Evolutionary conservation across 1,140 invertebrate genomes (phyloP), one percentile per base, ranked within the genome.

Genomic region (Gonioctena quinquepunctata): DNA sequence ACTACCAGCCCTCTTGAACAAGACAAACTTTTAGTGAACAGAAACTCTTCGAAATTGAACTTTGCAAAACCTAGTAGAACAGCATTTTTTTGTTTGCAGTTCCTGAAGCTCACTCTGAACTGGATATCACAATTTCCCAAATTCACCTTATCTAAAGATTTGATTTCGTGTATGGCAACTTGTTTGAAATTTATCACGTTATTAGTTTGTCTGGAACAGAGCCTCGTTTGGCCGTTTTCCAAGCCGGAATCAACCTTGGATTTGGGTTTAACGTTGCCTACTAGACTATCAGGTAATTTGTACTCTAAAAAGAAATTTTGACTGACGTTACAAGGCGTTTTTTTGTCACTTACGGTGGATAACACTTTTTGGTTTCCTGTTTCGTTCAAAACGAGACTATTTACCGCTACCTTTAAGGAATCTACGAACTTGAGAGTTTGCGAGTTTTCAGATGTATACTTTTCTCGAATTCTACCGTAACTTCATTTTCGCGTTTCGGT

Each of bases 281-380:
- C 63, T 61, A 78, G 71, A 66, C 61, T 56, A 27, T 77, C 71
- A 28, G 81, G 80, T 60, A 81, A 66, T 49, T 68, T 66, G 75
- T 82, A 82, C 69, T 82, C 80, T 48, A 81, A 52, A 75, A 82
- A 81, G 70, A 77, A 81, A 2, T 66, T 81, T 57, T 79, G 71
- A 67, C 56, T 77, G 56, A 76, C 42, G 26, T 69, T 62, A 26
- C 25, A 60, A 54, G 66, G 64, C 25, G 65, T 33, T 49, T 75
- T 74, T 48, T 63, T 48, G 28, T 71, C 75, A 21, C 48, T 62
- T 25, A 48, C 33, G 42, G 50, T 64, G 21, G 48, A 64, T 21
- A 33, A 33, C 0, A 79, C 68, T 72, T 78, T 81, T 66, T 71
- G 73, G 42, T 75, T 72, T 19, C 80, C 78, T 22, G 65, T 70